These are phyloP conservation scores for Dryobates pubescens DNA, from an alignment of 2,797 vertebrate genomes.

Conservation along the genomic window DNA sequence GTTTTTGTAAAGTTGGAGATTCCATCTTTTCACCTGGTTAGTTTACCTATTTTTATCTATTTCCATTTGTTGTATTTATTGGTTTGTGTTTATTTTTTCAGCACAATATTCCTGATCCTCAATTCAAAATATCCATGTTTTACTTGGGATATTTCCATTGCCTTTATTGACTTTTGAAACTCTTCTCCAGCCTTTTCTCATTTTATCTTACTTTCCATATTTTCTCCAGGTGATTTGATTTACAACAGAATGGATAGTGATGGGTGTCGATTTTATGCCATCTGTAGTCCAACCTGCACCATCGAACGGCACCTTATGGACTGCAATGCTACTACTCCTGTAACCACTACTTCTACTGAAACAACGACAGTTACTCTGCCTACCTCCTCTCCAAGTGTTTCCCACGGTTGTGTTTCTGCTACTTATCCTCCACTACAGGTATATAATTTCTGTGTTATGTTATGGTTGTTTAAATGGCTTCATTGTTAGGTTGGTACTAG, in stretches of 20 bases:
- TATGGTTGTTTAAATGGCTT: accelerated
- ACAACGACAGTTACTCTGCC: neutral
- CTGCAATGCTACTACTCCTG: slow-evolving; percentile 56
- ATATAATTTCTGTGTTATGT: accelerated
- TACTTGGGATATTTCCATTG: accelerated
- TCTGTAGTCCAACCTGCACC: slow-evolving; percentile 75
- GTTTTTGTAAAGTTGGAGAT: slow-evolving; percentile 52
- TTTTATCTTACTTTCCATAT: neutral
- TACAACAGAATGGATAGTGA: slow-evolving; percentile 75
- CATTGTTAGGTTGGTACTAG: accelerated
- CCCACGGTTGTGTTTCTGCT: slow-evolving; percentile 24
- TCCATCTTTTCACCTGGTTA: slow-evolving; percentile 1
- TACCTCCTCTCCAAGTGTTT: neutral
- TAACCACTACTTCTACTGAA: neutral
- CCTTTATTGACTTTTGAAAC: accelerated
- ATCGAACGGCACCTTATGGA: slow-evolving; percentile 16
- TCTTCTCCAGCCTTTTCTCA: accelerated
- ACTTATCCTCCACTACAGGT: slow-evolving; percentile 78
- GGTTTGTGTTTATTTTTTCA: accelerated
- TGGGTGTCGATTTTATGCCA: slow-evolving; percentile 76
- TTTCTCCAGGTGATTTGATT: slow-evolving; percentile 64
- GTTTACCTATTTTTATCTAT: accelerated
- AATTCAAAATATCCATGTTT: too few relatives aligned
- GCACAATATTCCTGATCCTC: accelerated
- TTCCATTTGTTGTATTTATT: accelerated